Conservation (phyloP, 2,888 invertebrate species). For the Hypselothyrea guttata region DNA sequence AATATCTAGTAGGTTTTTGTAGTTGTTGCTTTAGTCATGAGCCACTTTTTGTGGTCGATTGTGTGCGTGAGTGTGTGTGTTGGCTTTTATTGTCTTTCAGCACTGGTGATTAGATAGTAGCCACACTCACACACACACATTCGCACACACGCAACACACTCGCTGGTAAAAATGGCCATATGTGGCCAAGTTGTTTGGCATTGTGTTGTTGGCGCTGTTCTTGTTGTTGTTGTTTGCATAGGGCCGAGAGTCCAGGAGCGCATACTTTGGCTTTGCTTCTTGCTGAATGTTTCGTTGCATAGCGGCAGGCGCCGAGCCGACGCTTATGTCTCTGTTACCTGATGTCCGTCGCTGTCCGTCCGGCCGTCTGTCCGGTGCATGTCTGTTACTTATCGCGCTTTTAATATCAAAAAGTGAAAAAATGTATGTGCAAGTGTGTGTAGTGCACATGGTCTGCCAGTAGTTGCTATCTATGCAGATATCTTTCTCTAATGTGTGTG, state of each 20-base stretch:
- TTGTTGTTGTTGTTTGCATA: conserved; percentile 30
- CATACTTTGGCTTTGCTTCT: conserved; percentile 28
- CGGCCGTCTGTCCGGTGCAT: conserved; percentile 36
- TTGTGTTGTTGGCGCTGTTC: conserved; percentile 26
- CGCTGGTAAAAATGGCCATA: conserved; percentile 70
- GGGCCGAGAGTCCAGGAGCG: conserved; percentile 20
- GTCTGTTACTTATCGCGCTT: conserved; percentile 73
- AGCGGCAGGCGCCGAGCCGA: conserved; percentile 53
- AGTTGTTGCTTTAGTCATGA: conserved; percentile 41
- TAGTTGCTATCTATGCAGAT: conserved; percentile 67
- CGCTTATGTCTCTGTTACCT: conserved; percentile 62
- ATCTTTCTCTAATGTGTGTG: conserved; percentile 62
- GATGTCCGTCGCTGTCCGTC: conserved; percentile 38
- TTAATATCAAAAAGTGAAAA: conserved; percentile 66
- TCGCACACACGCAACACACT: conserved; percentile 49
- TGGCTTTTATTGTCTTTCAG: conserved; percentile 73
- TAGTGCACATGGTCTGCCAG: background rate
- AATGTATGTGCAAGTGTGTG: conserved; percentile 49
- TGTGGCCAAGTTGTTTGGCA: conserved; percentile 72
- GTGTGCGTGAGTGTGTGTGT: conserved; percentile 54
- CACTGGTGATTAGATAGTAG: conserved; percentile 76
- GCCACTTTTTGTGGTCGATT: conserved; percentile 58
- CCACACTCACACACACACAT: conserved; percentile 34
- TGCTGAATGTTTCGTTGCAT: conserved; percentile 47
- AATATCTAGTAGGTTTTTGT: conserved; percentile 45